Base-by-base conservation (phyloP, 2,888 invertebrate species). In the Lissonota sp. region DNA sequence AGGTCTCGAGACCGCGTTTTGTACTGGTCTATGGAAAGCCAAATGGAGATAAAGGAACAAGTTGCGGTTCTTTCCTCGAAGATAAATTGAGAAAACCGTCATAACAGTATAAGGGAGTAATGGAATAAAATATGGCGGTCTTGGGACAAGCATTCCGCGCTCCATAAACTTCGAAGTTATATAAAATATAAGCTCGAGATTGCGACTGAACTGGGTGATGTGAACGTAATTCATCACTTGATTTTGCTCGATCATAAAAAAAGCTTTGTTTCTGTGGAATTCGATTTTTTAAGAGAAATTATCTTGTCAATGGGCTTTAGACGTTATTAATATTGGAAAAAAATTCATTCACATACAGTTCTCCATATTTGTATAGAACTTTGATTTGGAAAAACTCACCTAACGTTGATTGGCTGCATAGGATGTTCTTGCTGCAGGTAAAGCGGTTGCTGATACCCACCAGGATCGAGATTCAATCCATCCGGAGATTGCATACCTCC, bases 381-480 rank as follows among this genome's bases (percentile, higher is more conserved):
- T 26, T 26, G 3, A 2, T 26, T 26, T 26, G 26, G 26, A 26
- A 26, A 12, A 70, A 83, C 88, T 87, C 85, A 93, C 93, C 92
- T 92, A 85, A 93, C 93, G 84, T 90, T 93, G 85, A 93, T 92
- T 77, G 90, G 86, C 84, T 93, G 93, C 92, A 93, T 93, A 55
- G 92, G 88, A 86, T 93, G 93, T 79, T 93, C 93, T 85, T 93
- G 93, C 91, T 95, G 95, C 84, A 96, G 93, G 89, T 96, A 96
- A 39, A 96, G 92, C 62, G 96, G 96, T 90, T 96, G 96, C 90
- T 96, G 96, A 91, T 96, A 96, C 26, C 95, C 95, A 82, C 94
- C 95, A 49, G 95, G 94, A 83, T 93, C 93, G 71, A 95, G 94
- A 85, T 94, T 93, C 84, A 95, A 90, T 42, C 94, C 94, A 85